phyloP scores from a whole-genome alignment of 2,888 invertebrate species.

The Cataglyphis altisquamis region DNA sequence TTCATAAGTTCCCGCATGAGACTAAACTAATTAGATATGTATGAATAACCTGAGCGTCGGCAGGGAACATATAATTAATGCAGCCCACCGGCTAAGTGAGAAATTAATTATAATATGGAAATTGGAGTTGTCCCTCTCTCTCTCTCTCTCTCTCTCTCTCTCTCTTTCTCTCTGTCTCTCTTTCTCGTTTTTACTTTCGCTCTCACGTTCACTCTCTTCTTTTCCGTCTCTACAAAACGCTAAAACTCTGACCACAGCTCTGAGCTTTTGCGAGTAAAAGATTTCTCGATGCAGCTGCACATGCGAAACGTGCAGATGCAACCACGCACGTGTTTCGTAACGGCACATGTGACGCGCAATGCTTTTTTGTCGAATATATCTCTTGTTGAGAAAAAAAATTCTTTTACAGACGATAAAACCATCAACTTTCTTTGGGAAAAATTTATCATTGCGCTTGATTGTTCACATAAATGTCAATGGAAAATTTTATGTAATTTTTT shows the following conservation, averaged over 20 bases:
- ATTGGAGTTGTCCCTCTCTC: constrained; percentile 69
- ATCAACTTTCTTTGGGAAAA: constrained; percentile 18
- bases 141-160: neutral
- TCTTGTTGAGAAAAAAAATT: constrained; percentile 17
- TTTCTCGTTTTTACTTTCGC: neutral
- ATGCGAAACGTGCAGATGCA: constrained; percentile 51
- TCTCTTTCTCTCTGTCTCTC: constrained; percentile 11
- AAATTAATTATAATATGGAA: constrained; percentile 82
- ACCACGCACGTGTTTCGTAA: constrained; percentile 31
- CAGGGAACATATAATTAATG: constrained; percentile 76
- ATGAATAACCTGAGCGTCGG: constrained; percentile 67
- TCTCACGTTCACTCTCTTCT: constrained; percentile 11
- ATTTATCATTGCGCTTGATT: constrained; percentile 13
- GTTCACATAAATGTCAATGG: neutral
- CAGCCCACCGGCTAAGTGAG: constrained; percentile 74
- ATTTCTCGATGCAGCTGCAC: constrained; percentile 63
- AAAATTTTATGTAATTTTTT: constrained; percentile 4
- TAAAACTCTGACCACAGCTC: constrained; percentile 8
- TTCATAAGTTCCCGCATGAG: constrained; percentile 67
- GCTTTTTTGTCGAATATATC: neutral
- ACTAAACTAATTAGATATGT: constrained; percentile 76
- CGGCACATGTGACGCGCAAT: constrained; percentile 35
- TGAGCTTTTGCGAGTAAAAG: constrained; percentile 4
- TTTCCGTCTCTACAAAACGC: neutral
- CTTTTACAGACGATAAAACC: constrained; percentile 22